Evolutionary conservation across 2,113 vertebrate genomes (phyloP).

Genomic region (Phasianus colchicus): DNA sequence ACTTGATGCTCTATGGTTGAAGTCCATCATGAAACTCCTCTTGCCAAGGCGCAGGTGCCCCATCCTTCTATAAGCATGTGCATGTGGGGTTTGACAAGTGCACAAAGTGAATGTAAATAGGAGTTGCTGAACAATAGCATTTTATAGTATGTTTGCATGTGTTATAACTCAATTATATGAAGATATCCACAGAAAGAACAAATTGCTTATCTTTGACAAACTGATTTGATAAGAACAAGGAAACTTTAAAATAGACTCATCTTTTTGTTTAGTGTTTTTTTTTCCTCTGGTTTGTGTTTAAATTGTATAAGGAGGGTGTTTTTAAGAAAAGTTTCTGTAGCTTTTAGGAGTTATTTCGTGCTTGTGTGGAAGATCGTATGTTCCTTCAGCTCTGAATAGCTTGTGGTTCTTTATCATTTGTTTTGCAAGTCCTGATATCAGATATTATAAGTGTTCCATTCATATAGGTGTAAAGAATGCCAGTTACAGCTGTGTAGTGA

Average conservation of each 20-base stretch:
- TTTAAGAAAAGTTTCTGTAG: not conserved
- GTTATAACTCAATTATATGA: not conserved
- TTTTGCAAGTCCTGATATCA: not conserved
- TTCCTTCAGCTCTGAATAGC: not conserved
- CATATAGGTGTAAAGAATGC: not conserved
- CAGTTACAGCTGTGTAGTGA: not conserved
- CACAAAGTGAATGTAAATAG: not conserved
- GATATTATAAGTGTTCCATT: not conserved
- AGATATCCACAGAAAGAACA: not conserved
- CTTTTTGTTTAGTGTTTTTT: not conserved
- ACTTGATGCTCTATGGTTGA: not conserved
- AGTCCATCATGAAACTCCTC: not conserved
- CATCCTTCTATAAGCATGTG: not conserved
- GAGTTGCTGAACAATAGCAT: not conserved
- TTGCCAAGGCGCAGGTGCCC: not conserved
- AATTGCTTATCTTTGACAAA: not conserved
- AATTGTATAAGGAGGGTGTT: not conserved
- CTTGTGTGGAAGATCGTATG: accelerated
- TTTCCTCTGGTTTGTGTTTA: not conserved
- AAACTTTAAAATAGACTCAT: not conserved
- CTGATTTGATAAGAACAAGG: not conserved
- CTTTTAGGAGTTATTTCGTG: not conserved
- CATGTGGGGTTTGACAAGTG: not conserved
- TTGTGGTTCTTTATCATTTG: not conserved
- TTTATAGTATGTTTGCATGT: not conserved